Evolutionary conservation across 2,113 vertebrate species (phyloP).

Genomic region (Corythoichthys haematopterus): DNA sequence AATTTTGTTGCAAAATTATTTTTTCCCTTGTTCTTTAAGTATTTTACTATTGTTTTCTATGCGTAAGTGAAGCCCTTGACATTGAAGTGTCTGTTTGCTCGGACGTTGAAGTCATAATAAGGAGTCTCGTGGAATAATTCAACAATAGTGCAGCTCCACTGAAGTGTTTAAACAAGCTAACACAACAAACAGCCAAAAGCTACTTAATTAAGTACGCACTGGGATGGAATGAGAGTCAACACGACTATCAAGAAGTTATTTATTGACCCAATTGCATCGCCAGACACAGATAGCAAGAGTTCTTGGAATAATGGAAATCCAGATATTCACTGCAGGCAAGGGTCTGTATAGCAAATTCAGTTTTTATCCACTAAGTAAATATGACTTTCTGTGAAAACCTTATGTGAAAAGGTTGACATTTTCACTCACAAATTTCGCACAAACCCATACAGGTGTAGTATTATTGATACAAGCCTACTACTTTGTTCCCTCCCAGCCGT

Average conservation of each 20-base stretch:
- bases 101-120: neutral
- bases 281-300: neutral
- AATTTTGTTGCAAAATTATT: conserved; percentile 11
- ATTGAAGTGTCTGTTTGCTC: neutral
- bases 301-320: neutral
- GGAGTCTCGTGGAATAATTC: neutral
- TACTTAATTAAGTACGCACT: neutral
- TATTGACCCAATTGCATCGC: neutral
- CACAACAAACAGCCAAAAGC: neutral
- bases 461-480: neutral
- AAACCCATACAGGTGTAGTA: neutral
- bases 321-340: neutral
- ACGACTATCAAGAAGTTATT: neutral
- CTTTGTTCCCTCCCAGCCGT: conserved; percentile 33
- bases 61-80: conserved; percentile 12
- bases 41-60: conserved; percentile 45
- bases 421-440: neutral
- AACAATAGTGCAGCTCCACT: neutral
- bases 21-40: conserved; percentile 37
- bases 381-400: neutral
- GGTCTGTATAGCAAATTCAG: neutral
- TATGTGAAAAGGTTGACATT: neutral
- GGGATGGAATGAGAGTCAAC: neutral
- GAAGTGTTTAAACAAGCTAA: neutral
- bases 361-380: neutral